A percentile compares a stretch with the other conserved stretches of the same genome.
Conservation (phyloP, 2,888 invertebrate genomes). For the Copidosoma aretas region DNA sequence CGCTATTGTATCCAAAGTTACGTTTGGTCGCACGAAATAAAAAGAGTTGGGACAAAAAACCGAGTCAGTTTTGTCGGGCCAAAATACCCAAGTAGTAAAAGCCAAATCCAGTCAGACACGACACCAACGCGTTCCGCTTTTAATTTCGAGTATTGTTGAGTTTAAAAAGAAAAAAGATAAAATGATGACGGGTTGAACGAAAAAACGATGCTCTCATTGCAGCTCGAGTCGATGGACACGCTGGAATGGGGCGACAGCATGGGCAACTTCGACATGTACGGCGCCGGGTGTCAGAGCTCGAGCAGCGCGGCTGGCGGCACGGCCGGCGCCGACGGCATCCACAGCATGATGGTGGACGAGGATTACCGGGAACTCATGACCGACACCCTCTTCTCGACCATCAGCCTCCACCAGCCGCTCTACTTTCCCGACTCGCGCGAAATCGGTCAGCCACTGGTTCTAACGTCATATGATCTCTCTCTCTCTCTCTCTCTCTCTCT, state of each 20-base stretch:
- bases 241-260: slow-evolving; percentile 69
- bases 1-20: too few relatives aligned
- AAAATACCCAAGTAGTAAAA: too few relatives aligned
- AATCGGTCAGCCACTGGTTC: slow-evolving; percentile 80
- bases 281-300: slow-evolving; percentile 49
- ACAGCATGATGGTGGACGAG: slow-evolving; percentile 80
- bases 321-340: slow-evolving; percentile 66
- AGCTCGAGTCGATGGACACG: slow-evolving; percentile 78
- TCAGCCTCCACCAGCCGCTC: slow-evolving; percentile 84
- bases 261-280: slow-evolving; percentile 51
- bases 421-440: slow-evolving; percentile 97
- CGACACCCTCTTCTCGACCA: slow-evolving; percentile 89
- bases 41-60: too few relatives aligned
- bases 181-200: too few relatives aligned
- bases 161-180: not conserved
- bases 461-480: too few relatives aligned
- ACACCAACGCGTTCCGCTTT: not conserved
- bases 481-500: too few relatives aligned
- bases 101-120: too few relatives aligned
- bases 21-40: too few relatives aligned
- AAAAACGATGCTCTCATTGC: slow-evolving; percentile 18
- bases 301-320: slow-evolving; percentile 52
- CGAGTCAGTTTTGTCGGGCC: too few relatives aligned
- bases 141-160: too few relatives aligned
- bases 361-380: slow-evolving; percentile 88